Base-by-base conservation (phyloP, 1,140 invertebrate species). In the Adoxophyes honmai region DNA sequence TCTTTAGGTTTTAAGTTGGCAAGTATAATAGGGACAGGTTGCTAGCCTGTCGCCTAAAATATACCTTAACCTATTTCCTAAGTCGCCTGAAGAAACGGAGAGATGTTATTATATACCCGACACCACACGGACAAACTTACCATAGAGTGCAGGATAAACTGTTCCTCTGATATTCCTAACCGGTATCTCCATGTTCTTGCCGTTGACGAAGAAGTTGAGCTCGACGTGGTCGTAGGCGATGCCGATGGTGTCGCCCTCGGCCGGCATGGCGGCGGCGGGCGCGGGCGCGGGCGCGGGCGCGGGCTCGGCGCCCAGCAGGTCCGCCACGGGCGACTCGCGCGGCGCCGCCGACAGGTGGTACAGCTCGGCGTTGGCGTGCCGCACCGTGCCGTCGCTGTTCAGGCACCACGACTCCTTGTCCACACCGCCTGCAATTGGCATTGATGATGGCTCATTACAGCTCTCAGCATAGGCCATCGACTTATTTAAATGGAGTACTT, bases 201-300 rank as follows among this genome's bases (percentile, higher is more conserved):
- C 98, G 91, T 99, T 99, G 13, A 98, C 86, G 83, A 94, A 99
- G 90, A 99, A 99, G 83, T 98, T 98, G 28, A 99, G 88, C 80
- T 99, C 96, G 55, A 99, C 94, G 87, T 99, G 98, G 83, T 99
- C 98, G 85, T 97, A 99, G 1, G 96, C 94, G 13, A 99, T 89
- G 44, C 98, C 98, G 74, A 99, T 93, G 59, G 98, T 93, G 87
- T 99, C 98, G 52, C 98, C 98, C 90, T 99, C 98, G 78, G 96
- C 93, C 10, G 95, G 86, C 77, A 86, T 87, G 8, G 14, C 10
- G 16, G 42, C 9, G 10, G 0, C 42, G 18, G 42, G 42, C 42
- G 5, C 42, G 42, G 42, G 42, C 21, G 42, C 42, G 21, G 15
- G 42, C 1, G 42, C n/a, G 8, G 38, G 38, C 36, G 36, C 0